Conservation (phyloP, 2,113 vertebrate genomes). For the Gallinago media region DNA sequence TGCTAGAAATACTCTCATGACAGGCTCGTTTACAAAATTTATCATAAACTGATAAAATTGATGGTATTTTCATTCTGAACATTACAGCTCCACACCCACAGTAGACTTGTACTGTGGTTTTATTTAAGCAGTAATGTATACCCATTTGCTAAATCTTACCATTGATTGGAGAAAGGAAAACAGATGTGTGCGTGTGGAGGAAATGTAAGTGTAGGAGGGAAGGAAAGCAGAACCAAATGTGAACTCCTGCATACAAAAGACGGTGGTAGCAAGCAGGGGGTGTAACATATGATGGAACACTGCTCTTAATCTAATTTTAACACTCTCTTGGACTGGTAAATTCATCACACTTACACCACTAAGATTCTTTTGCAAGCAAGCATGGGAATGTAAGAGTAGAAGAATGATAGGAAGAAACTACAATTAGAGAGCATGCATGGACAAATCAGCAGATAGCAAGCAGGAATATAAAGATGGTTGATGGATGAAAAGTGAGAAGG, state of each 20-base stretch:
- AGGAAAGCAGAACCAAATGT: slow-evolving; percentile 6
- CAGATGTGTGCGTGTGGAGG: not conserved
- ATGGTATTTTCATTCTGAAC: not conserved
- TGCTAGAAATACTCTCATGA: not conserved
- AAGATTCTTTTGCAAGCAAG: not conserved
- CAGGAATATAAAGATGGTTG: not conserved
- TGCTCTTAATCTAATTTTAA: not conserved
- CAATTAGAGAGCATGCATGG: not conserved
- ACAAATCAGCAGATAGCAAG: not conserved
- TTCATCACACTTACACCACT: not conserved
- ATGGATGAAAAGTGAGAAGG: not conserved
- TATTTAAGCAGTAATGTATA: not conserved
- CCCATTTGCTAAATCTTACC: not conserved
- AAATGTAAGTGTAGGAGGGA: not conserved
- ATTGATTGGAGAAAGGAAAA: not conserved
- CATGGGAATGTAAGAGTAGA: not conserved
- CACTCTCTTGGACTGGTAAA: not conserved
- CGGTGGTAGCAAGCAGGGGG: not conserved
- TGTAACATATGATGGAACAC: not conserved
- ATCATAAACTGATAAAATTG: not conserved
- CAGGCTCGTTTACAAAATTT: not conserved
- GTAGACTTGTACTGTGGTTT: not conserved
- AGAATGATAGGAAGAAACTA: not conserved
- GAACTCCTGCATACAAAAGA: not conserved
- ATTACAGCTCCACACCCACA: not conserved